Base-by-base conservation (phyloP, 2,797 vertebrate genomes). In the Acrocephalus scirpaceus region DNA sequence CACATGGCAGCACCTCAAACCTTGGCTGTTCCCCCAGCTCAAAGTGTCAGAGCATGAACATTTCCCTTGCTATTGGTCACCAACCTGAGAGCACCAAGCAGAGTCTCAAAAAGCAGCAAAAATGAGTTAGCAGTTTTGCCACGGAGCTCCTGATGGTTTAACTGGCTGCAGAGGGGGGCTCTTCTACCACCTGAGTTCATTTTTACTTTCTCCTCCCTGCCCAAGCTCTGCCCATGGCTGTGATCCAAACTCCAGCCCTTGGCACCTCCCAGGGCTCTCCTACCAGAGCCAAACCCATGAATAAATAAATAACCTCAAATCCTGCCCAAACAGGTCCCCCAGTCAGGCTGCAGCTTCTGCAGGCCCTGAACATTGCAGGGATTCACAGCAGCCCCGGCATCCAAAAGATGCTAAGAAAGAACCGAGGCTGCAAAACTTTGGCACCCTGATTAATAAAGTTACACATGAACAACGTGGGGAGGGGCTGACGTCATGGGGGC, bases 111-210 rank as follows among this genome's bases (percentile, higher is more conserved):
- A 99, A 98, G 94, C 98, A 78, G 88, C 88, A 90, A 90, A 90
- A 90, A 90, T 78, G 0, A 72, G 98, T 99, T 99, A 99, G 98
- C 99, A 99, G 99, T 98, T 98, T 93, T 98, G 96, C 75, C 83
- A 64, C 65, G 74, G 90, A 93, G 54, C 36, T 82, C 89, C 22
- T 34, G 50, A 40, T 40, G 86, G 48, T 32, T 74, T 62, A 27
- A 83, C 61, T 89, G 72, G 79, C 51, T 77, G 62, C 88, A 80
- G 62, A 86, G 61, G 69, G 71, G 87, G 79, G 58, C 48, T 86
- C 54, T 80, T 29, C 90, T 62, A 44, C 36, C 21, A 40, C 88
- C 26, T 44, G 26, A 42, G 50, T 88, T 38, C 7, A 8, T 17
- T 89, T 58, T 58, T 2, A 2, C 6, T 30, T 21, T 17, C 57